These are phyloP conservation scores for Tubulanus polymorphus DNA, from an alignment of 2,888 invertebrate species.

Conservation along the genomic window DNA sequence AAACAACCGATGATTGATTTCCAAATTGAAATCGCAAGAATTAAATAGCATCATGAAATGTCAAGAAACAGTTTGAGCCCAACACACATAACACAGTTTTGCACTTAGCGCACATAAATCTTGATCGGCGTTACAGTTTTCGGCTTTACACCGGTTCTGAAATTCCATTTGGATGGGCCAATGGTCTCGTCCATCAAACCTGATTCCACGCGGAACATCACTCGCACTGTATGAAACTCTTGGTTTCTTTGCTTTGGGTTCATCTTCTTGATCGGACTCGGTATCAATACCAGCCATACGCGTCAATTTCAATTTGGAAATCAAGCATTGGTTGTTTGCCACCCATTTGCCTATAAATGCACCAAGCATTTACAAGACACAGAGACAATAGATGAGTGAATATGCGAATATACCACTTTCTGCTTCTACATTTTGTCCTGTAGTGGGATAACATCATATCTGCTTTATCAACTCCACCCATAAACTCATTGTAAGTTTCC, in stretches of 20 bases:
- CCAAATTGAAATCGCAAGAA: too few relatives aligned
- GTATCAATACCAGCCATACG: not conserved
- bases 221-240: not conserved
- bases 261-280: not conserved
- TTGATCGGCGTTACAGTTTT: not conserved
- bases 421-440: constrained; percentile 1
- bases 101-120: constrained; percentile 6
- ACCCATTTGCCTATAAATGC: not conserved
- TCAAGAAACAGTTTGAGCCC: constrained; percentile 1
- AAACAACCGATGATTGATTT: too few relatives aligned
- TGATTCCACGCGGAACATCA: not conserved
- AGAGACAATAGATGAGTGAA: constrained; percentile 2
- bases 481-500: constrained; percentile 7
- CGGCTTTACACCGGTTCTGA: not conserved
- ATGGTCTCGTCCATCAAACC: constrained; percentile 4
- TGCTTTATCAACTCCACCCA: constrained; percentile 13
- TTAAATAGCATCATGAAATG: constrained; percentile 2
- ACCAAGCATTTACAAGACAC: constrained; percentile 7
- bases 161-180: constrained; percentile 4
- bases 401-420: constrained; percentile 10
- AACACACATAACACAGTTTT: not conserved
- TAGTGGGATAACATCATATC: constrained; percentile 11
- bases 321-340: not conserved
- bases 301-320: not conserved
- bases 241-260: constrained; percentile 1